phyloP scores from a whole-genome alignment of 1,140 invertebrate genomes.

The Papilio dardanus region DNA sequence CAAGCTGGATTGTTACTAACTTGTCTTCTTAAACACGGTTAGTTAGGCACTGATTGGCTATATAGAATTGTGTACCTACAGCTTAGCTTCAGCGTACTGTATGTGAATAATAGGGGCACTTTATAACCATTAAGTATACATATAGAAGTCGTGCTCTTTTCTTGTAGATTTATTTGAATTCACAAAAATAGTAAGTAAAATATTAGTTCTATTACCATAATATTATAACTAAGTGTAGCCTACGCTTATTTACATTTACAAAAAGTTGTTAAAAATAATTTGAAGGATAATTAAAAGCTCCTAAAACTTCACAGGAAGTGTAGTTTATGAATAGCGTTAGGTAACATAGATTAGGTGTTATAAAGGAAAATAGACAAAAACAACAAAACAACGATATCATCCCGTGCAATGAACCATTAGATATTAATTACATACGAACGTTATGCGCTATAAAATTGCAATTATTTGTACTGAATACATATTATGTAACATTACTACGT shows the following conservation, averaged over 20 bases:
- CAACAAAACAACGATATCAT: background rate
- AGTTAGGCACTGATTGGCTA: background rate
- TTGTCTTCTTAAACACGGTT: background rate
- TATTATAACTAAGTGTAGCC: too few species aligned
- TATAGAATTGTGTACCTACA: background rate
- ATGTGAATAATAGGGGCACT: too few species aligned
- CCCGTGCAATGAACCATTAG: background rate
- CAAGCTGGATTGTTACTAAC: background rate
- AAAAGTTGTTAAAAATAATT: too few species aligned
- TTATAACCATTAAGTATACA: too few species aligned
- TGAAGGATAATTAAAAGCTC: background rate
- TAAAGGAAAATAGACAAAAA: background rate
- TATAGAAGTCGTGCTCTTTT: too few species aligned
- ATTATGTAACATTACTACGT: slow-evolving; percentile 58
- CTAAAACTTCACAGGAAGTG: background rate
- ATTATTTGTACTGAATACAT: slow-evolving; percentile 54
- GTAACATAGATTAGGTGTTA: background rate
- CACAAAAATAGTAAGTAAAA: too few species aligned
- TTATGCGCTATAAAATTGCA: slow-evolving; percentile 17
- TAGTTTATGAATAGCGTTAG: background rate
- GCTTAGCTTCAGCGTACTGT: background rate
- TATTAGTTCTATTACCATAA: too few species aligned
- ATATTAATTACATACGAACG: slow-evolving; percentile 7
- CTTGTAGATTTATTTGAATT: too few species aligned
- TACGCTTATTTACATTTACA: too few species aligned